Evolutionary conservation across 2,888 invertebrate genomes (phyloP).

Genomic region (Asteroscopus sphinx): DNA sequence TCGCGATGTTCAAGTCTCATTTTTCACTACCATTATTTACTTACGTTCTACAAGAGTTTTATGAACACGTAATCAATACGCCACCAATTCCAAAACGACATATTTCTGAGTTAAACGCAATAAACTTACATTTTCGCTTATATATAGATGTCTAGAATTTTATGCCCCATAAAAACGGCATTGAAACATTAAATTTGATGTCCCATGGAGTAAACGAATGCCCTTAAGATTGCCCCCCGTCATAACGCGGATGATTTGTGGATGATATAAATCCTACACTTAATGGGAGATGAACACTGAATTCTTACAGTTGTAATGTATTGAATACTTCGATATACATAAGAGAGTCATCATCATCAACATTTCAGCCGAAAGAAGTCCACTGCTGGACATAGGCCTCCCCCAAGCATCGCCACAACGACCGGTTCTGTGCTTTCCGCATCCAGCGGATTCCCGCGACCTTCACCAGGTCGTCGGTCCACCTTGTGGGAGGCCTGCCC

Average conservation of each 20-base stretch:
- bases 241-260: conserved; percentile 57
- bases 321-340: too few relatives aligned
- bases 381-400: too few relatives aligned
- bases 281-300: conserved; percentile 20
- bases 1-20: too few relatives aligned
- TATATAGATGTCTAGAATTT: conserved; percentile 41
- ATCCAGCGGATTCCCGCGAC: too few relatives aligned
- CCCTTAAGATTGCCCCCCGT: conserved; percentile 46
- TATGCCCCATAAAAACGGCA: conserved; percentile 51
- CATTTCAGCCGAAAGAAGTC: too few relatives aligned
- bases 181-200: conserved; percentile 56
- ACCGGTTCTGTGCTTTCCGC: too few relatives aligned
- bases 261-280: conserved; percentile 49
- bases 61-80: background rate
- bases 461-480: too few relatives aligned
- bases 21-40: too few relatives aligned
- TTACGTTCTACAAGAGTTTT: too few relatives aligned
- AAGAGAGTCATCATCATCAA: too few relatives aligned
- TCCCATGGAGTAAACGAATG: conserved; percentile 55
- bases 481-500: too few relatives aligned
- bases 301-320: conserved; percentile 2
- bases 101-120: conserved; percentile 9
- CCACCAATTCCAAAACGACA: background rate
- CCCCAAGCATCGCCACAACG: too few relatives aligned
- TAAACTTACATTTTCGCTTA: conserved; percentile 23